Evolutionary conservation across 2,888 invertebrate genomes (phyloP), one percentile per base, ranked within the genome.

Genomic region (Mamestra brassicae): DNA sequence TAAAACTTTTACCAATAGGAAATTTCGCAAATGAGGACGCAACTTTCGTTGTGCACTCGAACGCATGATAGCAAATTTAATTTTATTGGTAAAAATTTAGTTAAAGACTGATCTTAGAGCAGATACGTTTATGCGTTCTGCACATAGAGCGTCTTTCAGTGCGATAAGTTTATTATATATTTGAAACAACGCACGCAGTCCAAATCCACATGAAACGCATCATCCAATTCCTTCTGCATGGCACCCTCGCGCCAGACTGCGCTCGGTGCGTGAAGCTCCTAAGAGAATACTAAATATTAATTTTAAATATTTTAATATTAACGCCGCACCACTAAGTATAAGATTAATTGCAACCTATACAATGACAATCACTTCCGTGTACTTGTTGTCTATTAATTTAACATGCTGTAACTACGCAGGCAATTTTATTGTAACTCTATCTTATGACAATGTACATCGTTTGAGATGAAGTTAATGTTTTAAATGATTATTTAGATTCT

Each of bases 371-470:
- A 81, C 79, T 72, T 81, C 72, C 76, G 84, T 84, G 74, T 85
- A 83, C 83, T 80, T 83, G 76, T 80, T 84, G 81, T 83, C 85
- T 64, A 81, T 69, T 83, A 84, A 58, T 84, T 11, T 76, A 77
- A 81, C 91, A 92, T 91, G 92, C 90, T 89, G 85, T 80, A 76
- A 87, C 90, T 91, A 92, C 81, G 85, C 88, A 88, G 87, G 88
- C 88, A 88, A 70, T 71, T 85, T 81, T 76, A 76, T 71, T 74
- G 52, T 75, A 61, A 69, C 66, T 67, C 60, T 75, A 75, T 74
- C 68, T 60, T 77, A 83, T 63, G 64, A 64, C 55, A 82, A 71
- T 79, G 62, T 80, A 81, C 80, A 85, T 65, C n/a, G 50, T 61
- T 70, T 63, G 45, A 71, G 42, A 61, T 68, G n/a, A 71, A 58